Conservation (phyloP, 2,113 vertebrate genomes). For the Pycnonotus jocosus region DNA sequence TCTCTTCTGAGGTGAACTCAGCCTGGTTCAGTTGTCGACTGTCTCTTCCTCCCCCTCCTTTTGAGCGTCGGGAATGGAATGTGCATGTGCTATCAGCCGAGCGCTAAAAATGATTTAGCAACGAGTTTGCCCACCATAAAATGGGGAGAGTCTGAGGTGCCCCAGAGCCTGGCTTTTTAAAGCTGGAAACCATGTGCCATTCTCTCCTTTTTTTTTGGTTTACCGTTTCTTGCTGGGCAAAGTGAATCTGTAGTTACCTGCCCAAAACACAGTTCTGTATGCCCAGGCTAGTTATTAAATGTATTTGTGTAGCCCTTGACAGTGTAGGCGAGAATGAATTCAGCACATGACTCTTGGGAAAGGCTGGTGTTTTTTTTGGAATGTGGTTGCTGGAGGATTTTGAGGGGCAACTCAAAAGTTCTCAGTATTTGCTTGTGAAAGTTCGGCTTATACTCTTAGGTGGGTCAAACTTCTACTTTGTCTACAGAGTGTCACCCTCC, state of each 20-base stretch:
- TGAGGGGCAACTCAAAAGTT: neutral
- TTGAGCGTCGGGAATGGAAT: neutral
- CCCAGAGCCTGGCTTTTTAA: neutral
- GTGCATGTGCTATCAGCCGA: neutral
- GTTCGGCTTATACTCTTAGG: neutral
- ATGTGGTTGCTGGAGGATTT: neutral
- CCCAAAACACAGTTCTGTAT: neutral
- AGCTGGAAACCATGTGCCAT: neutral
- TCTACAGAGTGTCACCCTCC: neutral
- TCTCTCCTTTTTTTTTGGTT: neutral
- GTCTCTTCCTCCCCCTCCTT: neutral
- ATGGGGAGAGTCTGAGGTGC: neutral
- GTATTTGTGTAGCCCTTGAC: neutral
- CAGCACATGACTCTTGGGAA: neutral
- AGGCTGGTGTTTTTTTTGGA: neutral
- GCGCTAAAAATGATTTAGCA: neutral
- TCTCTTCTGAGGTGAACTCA: neutral
- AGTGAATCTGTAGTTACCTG: neutral
- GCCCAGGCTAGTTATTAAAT: neutral
- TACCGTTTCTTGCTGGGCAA: slow-evolving; percentile 2
- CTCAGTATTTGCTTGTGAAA: neutral
- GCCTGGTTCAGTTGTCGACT: neutral
- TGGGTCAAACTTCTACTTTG: neutral
- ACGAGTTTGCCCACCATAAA: neutral
- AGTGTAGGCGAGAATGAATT: neutral